Percentiles rank a stretch among this genome's conserved stretches.
Conservation (phyloP, 1,140 invertebrate genomes). For the Tribolium madens region DNA sequence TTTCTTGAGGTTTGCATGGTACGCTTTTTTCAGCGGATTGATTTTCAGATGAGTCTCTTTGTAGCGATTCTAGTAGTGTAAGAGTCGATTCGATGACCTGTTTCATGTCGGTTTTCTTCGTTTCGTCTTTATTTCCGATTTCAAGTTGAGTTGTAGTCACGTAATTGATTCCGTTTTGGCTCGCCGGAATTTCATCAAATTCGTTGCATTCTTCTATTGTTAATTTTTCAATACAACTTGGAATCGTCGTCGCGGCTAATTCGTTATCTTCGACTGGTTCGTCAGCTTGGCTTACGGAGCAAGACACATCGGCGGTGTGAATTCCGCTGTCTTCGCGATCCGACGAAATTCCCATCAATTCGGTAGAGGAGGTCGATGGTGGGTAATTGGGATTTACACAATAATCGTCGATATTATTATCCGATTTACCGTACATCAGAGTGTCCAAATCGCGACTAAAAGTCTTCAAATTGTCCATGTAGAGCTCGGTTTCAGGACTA, state of each 20-base stretch:
- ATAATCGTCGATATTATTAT: constrained; percentile 64
- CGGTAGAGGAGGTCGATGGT: constrained; percentile 68
- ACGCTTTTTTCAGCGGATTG: constrained; percentile 11
- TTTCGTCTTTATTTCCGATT: constrained; percentile 22
- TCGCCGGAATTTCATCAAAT: constrained; percentile 37
- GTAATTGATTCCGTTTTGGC: constrained; percentile 4
- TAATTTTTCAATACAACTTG: constrained; percentile 58
- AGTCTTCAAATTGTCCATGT: constrained; percentile 60
- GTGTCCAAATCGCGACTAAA: constrained; percentile 60
- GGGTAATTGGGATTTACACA: constrained; percentile 65
- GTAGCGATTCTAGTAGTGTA: constrained; percentile 31
- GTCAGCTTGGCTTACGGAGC: constrained; percentile 79
- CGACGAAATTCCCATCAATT: constrained; percentile 71
- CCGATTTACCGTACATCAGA: constrained; percentile 58
- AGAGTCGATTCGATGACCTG: constrained; percentile 5
- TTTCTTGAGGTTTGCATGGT: constrained; percentile 47
- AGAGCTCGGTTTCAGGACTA: constrained; percentile 60
- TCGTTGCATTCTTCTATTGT: constrained; percentile 52
- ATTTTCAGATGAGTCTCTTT: constrained; percentile 34
- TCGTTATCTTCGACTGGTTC: constrained; percentile 70
- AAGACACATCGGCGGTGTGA: constrained; percentile 83
- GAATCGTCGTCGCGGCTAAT: constrained; percentile 50
- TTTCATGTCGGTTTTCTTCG: constrained; percentile 22
- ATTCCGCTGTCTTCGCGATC: constrained; percentile 86
- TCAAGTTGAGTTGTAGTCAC: constrained; percentile 13